Percentiles rank a stretch among this genome's conserved stretches.
phyloP scores from a whole-genome alignment of 2,113 vertebrate species.

The Hystrix cristata region DNA sequence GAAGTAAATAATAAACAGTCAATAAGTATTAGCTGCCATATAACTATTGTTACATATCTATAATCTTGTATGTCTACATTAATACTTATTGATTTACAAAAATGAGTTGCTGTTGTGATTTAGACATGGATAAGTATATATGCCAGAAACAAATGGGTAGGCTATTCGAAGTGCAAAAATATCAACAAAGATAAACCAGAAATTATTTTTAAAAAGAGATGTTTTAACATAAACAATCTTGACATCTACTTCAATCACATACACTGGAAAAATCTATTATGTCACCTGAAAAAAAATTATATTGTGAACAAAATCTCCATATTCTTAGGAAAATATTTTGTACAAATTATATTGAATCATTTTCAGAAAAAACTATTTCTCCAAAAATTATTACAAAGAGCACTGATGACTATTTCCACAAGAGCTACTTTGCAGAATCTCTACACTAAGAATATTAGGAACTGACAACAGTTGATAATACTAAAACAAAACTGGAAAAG shows the following conservation, averaged over 20 bases:
- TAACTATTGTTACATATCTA: not conserved
- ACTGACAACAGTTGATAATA: not conserved
- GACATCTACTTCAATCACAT: not conserved
- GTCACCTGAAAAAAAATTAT: slow-evolving; percentile 4
- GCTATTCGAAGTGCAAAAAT: slow-evolving; percentile 8
- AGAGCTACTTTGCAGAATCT: not conserved
- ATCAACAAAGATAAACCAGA: slow-evolving; percentile 31
- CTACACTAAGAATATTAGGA: not conserved
- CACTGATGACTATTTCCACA: not conserved
- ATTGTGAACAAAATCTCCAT: not conserved
- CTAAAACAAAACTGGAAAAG: not conserved
- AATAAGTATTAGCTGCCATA: not conserved
- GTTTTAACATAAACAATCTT: slow-evolving; percentile 40
- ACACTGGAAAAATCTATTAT: not conserved
- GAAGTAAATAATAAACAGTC: not conserved
- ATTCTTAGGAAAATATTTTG: not conserved
- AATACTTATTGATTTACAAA: not conserved
- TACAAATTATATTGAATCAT: not conserved
- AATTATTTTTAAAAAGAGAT: not conserved
- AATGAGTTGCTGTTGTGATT: not conserved
- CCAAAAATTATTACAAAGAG: not conserved
- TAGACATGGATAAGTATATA: not conserved
- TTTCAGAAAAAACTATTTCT: slow-evolving; percentile 29
- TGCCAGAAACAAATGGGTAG: not conserved
- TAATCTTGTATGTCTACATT: not conserved